Percentiles rank a stretch among this genome's conserved stretches.
Evolutionary conservation across 1,140 invertebrate genomes (phyloP).

Genomic region (Atta texana): DNA sequence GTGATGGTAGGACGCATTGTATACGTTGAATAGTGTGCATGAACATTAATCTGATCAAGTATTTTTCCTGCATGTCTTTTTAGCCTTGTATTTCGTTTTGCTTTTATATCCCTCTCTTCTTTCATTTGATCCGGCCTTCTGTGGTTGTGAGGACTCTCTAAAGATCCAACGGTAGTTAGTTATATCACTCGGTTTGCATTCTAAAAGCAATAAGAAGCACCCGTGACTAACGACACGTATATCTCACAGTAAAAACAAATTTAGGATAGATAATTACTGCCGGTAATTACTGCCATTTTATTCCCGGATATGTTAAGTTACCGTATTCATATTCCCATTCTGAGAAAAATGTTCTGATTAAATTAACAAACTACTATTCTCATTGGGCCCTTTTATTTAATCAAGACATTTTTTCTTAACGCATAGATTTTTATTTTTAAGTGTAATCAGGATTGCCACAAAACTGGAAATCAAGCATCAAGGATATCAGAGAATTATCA

Average conservation of each 20-base stretch:
- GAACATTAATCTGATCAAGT: constrained; percentile 21
- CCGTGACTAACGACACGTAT: constrained; percentile 76
- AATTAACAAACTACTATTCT: too few species aligned
- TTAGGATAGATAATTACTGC: too few species aligned
- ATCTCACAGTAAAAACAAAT: constrained; percentile 69
- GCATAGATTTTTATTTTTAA: not conserved
- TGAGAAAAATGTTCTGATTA: too few species aligned
- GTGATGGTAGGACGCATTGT: not conserved
- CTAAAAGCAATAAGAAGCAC: constrained; percentile 78
- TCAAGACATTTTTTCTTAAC: too few species aligned
- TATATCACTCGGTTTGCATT: constrained; percentile 80
- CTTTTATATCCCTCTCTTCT: not conserved
- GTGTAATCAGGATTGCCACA: too few species aligned
- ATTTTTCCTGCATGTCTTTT: constrained; percentile 43
- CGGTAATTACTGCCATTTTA: constrained; percentile 14
- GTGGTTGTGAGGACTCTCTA: constrained; percentile 10
- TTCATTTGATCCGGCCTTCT: not conserved
- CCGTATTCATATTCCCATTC: too few species aligned
- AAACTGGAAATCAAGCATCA: too few species aligned
- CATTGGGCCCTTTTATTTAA: too few species aligned
- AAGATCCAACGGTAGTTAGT: constrained; percentile 78
- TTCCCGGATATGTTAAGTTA: not conserved
- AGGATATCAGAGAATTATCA: too few species aligned
- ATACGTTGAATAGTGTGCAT: not conserved
- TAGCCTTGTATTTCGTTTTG: not conserved